Conservation (phyloP, 2,113 vertebrate species). For the Paramormyrops kingsleyae region DNA sequence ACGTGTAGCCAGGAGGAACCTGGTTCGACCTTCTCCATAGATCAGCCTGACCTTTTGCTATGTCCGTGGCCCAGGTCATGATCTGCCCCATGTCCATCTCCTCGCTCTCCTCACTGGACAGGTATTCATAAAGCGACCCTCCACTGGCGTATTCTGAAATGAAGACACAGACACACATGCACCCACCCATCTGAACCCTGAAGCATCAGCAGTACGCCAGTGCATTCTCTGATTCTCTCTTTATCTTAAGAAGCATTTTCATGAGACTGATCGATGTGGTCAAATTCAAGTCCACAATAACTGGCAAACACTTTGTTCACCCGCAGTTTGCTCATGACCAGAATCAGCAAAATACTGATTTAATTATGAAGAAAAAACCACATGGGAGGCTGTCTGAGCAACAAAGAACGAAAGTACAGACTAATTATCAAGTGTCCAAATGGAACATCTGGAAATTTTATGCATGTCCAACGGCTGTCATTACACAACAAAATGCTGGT, state of each 20-base stretch:
- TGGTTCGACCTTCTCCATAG: not conserved
- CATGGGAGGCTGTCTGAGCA: not conserved
- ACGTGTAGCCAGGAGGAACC: not conserved
- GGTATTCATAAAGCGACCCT: constrained; percentile 90
- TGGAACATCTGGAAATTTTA: not conserved
- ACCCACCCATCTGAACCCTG: not conserved
- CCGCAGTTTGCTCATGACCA: not conserved
- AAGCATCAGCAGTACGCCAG: not conserved
- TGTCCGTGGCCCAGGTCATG: constrained; percentile 94
- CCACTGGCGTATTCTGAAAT: constrained; percentile 83
- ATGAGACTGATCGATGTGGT: not conserved
- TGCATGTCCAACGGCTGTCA: not conserved
- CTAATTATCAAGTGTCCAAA: not conserved
- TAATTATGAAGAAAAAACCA: not conserved
- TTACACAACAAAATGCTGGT: not conserved
- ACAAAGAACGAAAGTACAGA: not conserved
- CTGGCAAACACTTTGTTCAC: not conserved
- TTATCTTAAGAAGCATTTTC: not conserved
- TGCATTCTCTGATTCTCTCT: not conserved
- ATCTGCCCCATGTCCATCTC: constrained; percentile 95
- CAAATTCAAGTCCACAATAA: not conserved
- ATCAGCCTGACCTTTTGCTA: constrained; percentile 80
- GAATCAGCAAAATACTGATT: not conserved
- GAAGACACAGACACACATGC: not conserved
- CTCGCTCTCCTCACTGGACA: constrained; percentile 89